A percentile compares a stretch with the other conserved stretches of the same genome.
phyloP scores from a whole-genome alignment of 23 tunicate species.

The Trididemnum miniatum region DNA sequence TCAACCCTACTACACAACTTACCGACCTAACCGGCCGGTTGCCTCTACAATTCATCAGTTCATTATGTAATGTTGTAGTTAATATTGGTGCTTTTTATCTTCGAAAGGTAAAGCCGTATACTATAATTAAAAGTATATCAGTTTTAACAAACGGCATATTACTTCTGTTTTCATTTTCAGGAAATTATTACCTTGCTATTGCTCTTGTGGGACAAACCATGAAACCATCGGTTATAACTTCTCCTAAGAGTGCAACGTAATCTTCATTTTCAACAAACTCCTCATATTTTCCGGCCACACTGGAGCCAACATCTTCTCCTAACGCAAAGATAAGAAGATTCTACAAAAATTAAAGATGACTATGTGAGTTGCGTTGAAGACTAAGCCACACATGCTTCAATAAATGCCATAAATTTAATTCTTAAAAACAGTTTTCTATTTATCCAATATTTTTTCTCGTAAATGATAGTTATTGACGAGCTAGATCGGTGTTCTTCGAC shows the following conservation, averaged over 20 bases:
- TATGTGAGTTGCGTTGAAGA: neutral
- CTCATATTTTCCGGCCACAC: slow-evolving; percentile 39
- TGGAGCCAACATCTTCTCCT: slow-evolving; percentile 32
- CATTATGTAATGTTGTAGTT: too few species aligned
- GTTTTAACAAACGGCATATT: neutral
- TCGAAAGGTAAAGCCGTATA: too few species aligned
- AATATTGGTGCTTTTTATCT: too few species aligned
- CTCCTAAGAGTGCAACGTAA: slow-evolving; percentile 17
- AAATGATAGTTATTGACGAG: too few species aligned
- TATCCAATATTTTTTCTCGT: too few species aligned
- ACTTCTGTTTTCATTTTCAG: neutral
- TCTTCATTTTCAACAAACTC: neutral
- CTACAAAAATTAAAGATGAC: neutral
- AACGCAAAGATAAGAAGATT: neutral
- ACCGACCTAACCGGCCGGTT: too few species aligned
- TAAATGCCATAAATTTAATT: neutral
- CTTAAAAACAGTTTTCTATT: too few species aligned
- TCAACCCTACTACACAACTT: too few species aligned
- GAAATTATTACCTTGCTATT: slow-evolving; percentile 57
- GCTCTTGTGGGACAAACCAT: slow-evolving; percentile 44
- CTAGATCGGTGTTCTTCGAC: too few species aligned
- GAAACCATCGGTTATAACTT: slow-evolving; percentile 46
- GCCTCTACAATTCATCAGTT: too few species aligned
- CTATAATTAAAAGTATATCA: neutral
- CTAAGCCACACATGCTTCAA: neutral